Evolutionary conservation across 1,140 invertebrate genomes (phyloP), one percentile per base, ranked within the genome.

Genomic region (Ceratosolen solmsi): DNA sequence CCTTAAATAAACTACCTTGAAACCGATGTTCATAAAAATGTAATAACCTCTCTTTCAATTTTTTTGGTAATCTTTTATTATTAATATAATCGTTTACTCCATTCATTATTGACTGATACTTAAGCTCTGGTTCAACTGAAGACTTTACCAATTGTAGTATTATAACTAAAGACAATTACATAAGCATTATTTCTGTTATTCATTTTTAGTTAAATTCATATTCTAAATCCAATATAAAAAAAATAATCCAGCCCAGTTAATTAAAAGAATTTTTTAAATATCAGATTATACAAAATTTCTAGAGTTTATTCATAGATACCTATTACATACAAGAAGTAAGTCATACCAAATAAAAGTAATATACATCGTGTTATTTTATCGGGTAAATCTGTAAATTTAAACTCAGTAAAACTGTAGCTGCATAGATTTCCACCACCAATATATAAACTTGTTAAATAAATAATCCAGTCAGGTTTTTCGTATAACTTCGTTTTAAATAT

Each of bases 11-110:
- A 77, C 75, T 86, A 2, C 86, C 88, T 63, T 86, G 87, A 38
- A 86, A 89, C 70, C 86, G 85, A 81, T 89, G 87, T 22, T 89
- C 81, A 17, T 90, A 89, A 78, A 88, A 89, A 15, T 79, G 73
- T 13, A 87, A 81, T 22, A 90, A 72, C 73, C 85, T 87, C 13
- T 87, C 56, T 41, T 83, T 82, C 1, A 89, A 75, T 78, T 83
- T 33, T 22, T 82, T 33, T 0, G 88, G 84, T 13, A 90, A 63
- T 38, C 86, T 85, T 58, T 89, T 88, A 11, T 86, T 83, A 5
- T 60, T 30, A 49, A 87, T 88, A 41, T 90, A 90, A 78, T 88
- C 84, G 27, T 83, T 86, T 0, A 90, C 80, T 60, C 82, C 80
- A 8, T 84, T 70, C 72, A 88, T 88, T 58, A 89, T 87, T 58